These are phyloP conservation scores for Drosophila pseudoobscura DNA, from an alignment of 1,140 invertebrate species.

Conservation along the genomic window DNA sequence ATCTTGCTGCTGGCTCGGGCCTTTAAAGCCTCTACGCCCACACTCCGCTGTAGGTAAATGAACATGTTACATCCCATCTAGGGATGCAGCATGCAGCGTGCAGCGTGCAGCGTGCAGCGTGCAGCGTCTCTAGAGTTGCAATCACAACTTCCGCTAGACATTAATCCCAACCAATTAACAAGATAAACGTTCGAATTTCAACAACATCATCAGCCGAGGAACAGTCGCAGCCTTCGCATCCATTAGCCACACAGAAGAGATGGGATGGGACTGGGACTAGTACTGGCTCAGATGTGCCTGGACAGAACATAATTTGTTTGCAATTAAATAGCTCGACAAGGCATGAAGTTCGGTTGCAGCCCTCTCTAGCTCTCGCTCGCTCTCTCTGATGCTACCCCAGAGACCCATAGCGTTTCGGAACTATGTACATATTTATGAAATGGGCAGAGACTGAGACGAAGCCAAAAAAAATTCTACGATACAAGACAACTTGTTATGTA, in stretches of 20 bases:
- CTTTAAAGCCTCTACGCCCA: conserved; percentile 63
- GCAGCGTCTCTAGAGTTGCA: conserved; percentile 51
- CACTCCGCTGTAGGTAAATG: conserved; percentile 72
- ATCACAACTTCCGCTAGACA: conserved; percentile 79
- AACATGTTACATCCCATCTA: conserved; percentile 48
- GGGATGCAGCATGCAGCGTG: conserved; percentile 30
- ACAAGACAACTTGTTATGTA: conserved; percentile 71
- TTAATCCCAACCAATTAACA: conserved; percentile 80
- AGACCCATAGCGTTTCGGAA: conserved; percentile 53
- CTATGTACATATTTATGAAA: conserved; percentile 68
- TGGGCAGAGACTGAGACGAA: conserved; percentile 72
- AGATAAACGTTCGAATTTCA: conserved; percentile 79
- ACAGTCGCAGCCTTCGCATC: conserved; percentile 44
- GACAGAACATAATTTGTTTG: conserved; percentile 81
- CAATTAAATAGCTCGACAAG: conserved; percentile 81
- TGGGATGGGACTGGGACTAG: not conserved
- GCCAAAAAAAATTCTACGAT: conserved; percentile 53
- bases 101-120: conserved; percentile 65
- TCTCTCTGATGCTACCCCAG: conserved; percentile 50
- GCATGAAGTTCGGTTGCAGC: conserved; percentile 80
- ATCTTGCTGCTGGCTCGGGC: conserved; percentile 34
- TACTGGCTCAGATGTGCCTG: conserved; percentile 37
- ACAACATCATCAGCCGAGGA: conserved; percentile 72
- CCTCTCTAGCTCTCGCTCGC: conserved; percentile 31
- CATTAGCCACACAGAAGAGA: conserved; percentile 69